Conservation (phyloP, 2,113 vertebrate genomes). For the Eurypyga helias region DNA sequence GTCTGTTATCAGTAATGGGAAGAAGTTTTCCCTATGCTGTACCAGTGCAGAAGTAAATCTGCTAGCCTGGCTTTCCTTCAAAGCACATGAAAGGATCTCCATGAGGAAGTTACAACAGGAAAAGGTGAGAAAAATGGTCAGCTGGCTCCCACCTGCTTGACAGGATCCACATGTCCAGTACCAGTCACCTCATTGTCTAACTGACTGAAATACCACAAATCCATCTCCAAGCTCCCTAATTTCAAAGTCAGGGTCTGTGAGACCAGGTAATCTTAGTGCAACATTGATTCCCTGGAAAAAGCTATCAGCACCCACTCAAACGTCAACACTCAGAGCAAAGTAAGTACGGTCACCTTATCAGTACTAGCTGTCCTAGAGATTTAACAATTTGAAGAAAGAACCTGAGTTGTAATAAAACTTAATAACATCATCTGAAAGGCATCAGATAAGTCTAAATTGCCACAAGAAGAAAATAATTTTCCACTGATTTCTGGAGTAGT, state of each 20-base stretch:
- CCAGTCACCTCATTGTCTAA: not conserved
- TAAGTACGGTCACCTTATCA: constrained; percentile 21
- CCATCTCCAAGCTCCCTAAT: not conserved
- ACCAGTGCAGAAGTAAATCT: not conserved
- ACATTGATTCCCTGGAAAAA: not conserved
- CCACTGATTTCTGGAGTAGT: not conserved
- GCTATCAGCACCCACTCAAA: not conserved
- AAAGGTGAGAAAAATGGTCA: not conserved
- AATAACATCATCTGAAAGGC: not conserved
- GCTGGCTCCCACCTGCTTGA: not conserved
- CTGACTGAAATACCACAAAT: not conserved
- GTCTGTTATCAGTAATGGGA: not conserved
- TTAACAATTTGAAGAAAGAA: constrained; percentile 3
- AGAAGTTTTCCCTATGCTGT: not conserved
- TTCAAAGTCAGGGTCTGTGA: not conserved
- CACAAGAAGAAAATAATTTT: constrained; percentile 16
- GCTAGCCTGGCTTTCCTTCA: not conserved
- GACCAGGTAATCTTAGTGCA: not conserved
- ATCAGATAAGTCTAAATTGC: not conserved
- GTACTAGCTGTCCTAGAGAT: not conserved
- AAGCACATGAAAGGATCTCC: not conserved
- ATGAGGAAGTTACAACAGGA: not conserved
- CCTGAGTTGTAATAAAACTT: not conserved
- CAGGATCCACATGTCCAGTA: not conserved
- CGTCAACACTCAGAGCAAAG: not conserved